Evolutionary conservation across 2,113 vertebrate species (phyloP).

Genomic region (Mesembrinibis cayennensis): DNA sequence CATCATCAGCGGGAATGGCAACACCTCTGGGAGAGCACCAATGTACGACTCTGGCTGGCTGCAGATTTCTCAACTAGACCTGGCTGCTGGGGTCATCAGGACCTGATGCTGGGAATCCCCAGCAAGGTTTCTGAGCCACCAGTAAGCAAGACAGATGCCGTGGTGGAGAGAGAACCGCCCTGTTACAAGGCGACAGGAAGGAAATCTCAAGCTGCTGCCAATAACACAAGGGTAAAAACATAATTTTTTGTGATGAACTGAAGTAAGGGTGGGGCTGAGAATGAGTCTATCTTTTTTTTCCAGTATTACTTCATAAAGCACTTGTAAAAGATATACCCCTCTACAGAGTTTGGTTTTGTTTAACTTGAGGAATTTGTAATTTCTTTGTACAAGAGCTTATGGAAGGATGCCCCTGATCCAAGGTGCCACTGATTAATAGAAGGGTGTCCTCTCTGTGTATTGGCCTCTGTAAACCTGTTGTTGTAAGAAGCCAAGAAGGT

Average conservation of each 20-base stretch:
- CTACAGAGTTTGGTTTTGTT: background rate
- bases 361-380: background rate
- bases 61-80: background rate
- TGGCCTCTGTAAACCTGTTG: background rate
- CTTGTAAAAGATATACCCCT: background rate
- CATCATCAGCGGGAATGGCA: background rate
- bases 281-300: background rate
- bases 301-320: background rate
- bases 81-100: background rate
- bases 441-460: background rate
- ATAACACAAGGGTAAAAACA: background rate
- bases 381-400: background rate
- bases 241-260: background rate
- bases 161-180: background rate
- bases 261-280: background rate
- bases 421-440: background rate
- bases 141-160: too few species aligned
- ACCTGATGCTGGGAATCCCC: background rate
- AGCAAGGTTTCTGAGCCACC: background rate
- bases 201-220: background rate
- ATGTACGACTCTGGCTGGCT: rapidly evolving
- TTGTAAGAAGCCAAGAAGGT: background rate
- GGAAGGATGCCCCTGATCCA: background rate
- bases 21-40: rapidly evolving
- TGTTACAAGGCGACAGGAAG: background rate